phyloP scores from a whole-genome alignment of 2,888 invertebrate genomes.

The Pammene fasciana region DNA sequence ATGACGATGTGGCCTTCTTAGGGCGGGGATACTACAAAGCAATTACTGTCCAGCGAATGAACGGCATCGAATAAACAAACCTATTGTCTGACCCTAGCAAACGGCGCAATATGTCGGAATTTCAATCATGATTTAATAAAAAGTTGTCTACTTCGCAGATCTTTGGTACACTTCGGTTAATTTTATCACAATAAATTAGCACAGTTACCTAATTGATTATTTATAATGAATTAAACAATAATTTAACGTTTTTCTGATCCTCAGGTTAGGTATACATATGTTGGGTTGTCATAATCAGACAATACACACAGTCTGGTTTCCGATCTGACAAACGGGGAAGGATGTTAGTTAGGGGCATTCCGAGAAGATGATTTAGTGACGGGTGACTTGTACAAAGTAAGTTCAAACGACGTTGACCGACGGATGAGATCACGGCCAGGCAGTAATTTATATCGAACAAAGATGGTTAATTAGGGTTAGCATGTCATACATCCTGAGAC shows the following conservation, averaged over 20 bases:
- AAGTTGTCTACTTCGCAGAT: neutral
- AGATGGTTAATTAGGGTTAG: slow-evolving; percentile 54
- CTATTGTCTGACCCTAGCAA: slow-evolving; percentile 26
- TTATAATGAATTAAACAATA: no score
- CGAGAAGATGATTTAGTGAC: slow-evolving; percentile 41
- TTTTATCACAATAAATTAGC: no score
- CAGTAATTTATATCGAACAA: slow-evolving; percentile 66
- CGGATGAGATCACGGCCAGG: slow-evolving; percentile 64
- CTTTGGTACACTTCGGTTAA: neutral
- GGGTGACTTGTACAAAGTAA: slow-evolving; percentile 45
- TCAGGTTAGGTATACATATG: no score
- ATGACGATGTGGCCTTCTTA: slow-evolving; percentile 42
- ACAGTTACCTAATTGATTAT: no score
- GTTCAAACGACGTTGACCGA: slow-evolving; percentile 56
- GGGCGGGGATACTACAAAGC: slow-evolving; percentile 38
- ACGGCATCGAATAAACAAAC: slow-evolving; percentile 17
- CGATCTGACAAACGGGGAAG: slow-evolving; percentile 18
- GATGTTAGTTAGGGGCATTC: slow-evolving; percentile 37
- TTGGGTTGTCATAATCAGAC: neutral
- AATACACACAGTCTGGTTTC: slow-evolving; percentile 5
- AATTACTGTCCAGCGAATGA: slow-evolving; percentile 31
- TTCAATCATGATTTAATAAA: neutral
- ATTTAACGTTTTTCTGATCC: no score
- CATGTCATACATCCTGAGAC: slow-evolving; percentile 17
- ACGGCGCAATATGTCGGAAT: slow-evolving; percentile 9